phyloP scores from a whole-genome alignment of 2,888 invertebrate genomes.

The Homarus gammarus region DNA sequence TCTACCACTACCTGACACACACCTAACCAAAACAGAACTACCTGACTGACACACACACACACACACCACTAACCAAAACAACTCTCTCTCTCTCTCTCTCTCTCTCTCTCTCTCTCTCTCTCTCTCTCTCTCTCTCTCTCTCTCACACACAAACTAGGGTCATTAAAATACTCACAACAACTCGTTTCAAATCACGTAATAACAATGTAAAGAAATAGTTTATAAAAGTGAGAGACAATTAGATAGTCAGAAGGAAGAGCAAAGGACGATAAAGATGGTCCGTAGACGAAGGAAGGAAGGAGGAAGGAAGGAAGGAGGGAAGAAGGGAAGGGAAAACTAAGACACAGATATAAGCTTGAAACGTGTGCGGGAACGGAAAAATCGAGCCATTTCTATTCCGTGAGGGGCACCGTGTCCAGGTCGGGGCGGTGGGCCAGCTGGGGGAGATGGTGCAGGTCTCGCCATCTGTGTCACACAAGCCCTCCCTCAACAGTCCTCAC shows the following conservation, averaged over 20 bases:
- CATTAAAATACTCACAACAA: no score
- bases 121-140: no score
- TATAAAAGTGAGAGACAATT: no score
- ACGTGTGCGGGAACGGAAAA: slow-evolving; percentile 39
- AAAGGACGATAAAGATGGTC: slow-evolving; percentile 21
- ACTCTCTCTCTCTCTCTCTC: no score
- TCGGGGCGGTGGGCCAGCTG: slow-evolving; percentile 34
- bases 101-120: no score
- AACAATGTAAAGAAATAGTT: no score
- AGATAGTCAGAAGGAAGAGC: slow-evolving; percentile 73
- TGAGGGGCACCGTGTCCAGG: neutral
- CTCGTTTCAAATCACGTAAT: no score
- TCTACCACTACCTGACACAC: no score
- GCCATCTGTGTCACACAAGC: slow-evolving; percentile 30
- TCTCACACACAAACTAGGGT: no score
- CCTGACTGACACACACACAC: no score
- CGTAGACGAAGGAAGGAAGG: neutral
- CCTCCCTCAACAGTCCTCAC: slow-evolving; percentile 1
- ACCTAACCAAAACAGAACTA: no score
- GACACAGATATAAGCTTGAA: slow-evolving; percentile 41
- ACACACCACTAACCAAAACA: no score
- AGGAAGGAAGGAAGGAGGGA: slow-evolving; percentile 67
- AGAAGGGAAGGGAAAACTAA: slow-evolving; percentile 47
- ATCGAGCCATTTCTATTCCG: slow-evolving; percentile 57
- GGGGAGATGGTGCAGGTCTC: slow-evolving; percentile 21